A percentile compares a stretch with the other conserved stretches of the same genome.
Evolutionary conservation across 2,888 invertebrate species (phyloP).

Genomic region (Brenthis ino): DNA sequence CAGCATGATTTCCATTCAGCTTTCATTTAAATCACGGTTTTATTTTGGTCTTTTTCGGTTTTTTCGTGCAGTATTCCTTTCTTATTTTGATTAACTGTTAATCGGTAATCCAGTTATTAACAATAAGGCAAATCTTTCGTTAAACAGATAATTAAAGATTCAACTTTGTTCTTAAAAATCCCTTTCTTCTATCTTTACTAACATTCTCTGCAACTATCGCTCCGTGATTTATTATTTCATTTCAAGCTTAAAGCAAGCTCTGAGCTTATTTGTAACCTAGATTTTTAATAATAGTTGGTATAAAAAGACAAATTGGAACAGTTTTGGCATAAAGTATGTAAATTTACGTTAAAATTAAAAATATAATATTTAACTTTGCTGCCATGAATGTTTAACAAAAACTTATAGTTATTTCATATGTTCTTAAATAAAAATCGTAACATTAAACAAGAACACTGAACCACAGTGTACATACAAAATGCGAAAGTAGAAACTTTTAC

Average conservation of each 20-base stretch:
- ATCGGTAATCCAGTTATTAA: too few relatives aligned
- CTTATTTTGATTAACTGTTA: too few relatives aligned
- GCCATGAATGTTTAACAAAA: too few relatives aligned
- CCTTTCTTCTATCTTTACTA: neutral
- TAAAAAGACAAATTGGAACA: neutral
- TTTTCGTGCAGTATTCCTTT: neutral
- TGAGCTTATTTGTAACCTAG: neutral
- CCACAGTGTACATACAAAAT: too few relatives aligned
- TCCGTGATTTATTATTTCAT: neutral
- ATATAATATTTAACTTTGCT: too few relatives aligned
- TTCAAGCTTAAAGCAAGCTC: neutral
- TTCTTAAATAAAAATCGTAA: too few relatives aligned
- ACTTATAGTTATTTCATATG: too few relatives aligned
- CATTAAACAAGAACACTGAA: too few relatives aligned
- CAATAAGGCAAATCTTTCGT: too few relatives aligned
- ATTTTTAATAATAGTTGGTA: neutral
- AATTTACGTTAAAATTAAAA: too few relatives aligned
- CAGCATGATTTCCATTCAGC: conserved; percentile 23
- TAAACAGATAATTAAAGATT: neutral
- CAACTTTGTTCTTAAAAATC: neutral
- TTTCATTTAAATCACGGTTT: conserved; percentile 32
- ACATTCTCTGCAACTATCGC: neutral
- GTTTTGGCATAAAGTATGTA: too few relatives aligned
- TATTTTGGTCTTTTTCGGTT: neutral
- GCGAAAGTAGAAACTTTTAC: conserved; percentile 1